These are phyloP conservation scores for Junonia oenone DNA, from an alignment of 2,888 invertebrate species.

Conservation along the genomic window DNA sequence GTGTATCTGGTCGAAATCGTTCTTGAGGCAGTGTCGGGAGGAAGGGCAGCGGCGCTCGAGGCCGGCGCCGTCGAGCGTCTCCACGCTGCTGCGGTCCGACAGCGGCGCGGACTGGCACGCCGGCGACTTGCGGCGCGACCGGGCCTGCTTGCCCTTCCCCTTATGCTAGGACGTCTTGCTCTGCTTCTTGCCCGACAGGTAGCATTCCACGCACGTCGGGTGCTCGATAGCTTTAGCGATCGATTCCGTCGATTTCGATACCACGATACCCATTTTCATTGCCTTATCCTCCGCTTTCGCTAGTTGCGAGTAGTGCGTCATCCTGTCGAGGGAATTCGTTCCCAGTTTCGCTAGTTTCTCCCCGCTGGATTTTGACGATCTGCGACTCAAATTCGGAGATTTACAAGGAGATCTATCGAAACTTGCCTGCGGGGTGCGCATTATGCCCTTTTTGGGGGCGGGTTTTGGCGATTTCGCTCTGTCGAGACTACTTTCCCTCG, in stretches of 20 bases:
- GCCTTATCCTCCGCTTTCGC: slow-evolving; percentile 75
- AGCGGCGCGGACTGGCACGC: slow-evolving; percentile 55
- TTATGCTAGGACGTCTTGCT: slow-evolving; percentile 83
- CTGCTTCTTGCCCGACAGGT: slow-evolving; percentile 81
- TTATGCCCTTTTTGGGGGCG: slow-evolving; percentile 72
- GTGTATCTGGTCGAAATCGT: slow-evolving; percentile 79
- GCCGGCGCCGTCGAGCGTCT: slow-evolving; percentile 58
- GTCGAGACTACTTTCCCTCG: slow-evolving; percentile 66
- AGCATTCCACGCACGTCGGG: slow-evolving; percentile 86
- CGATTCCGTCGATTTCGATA: slow-evolving; percentile 76
- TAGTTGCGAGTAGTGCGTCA: slow-evolving; percentile 70
- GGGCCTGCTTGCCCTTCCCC: slow-evolving; percentile 83
- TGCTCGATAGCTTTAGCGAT: slow-evolving; percentile 81
- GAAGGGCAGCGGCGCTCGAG: slow-evolving; percentile 61
- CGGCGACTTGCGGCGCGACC: slow-evolving; percentile 59
- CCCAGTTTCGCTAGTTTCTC: slow-evolving; percentile 69
- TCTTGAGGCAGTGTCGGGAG: slow-evolving; percentile 45
- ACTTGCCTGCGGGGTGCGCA: slow-evolving; percentile 74
- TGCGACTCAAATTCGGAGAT: slow-evolving; percentile 66
- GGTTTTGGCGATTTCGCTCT: slow-evolving; percentile 70
- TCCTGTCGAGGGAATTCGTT: slow-evolving; percentile 70
- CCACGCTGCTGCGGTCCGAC: slow-evolving; percentile 69
- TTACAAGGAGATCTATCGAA: slow-evolving; percentile 70
- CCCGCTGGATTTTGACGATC: slow-evolving; percentile 61
- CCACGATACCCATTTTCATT: slow-evolving; percentile 77